Evolutionary conservation across 64 coral and sea anemone species (phyloP).

Genomic region (Catalaphyllia jardinei): DNA sequence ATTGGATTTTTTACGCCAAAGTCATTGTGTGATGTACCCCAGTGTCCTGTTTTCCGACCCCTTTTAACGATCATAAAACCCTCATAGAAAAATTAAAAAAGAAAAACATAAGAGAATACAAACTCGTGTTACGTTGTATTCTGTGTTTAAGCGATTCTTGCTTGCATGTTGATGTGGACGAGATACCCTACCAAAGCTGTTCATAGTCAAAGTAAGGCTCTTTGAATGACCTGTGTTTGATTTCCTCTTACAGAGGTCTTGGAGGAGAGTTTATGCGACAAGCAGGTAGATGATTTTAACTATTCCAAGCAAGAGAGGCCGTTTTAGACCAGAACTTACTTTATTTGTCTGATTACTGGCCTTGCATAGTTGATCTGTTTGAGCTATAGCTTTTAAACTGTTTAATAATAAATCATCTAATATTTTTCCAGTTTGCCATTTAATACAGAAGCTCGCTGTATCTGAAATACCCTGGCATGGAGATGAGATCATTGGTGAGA

Average conservation of each 20-base stretch:
- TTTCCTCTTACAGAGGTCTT: slow-evolving; percentile 68
- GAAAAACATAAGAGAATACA: too few species aligned
- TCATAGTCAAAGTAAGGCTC: neutral
- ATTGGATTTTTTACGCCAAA: too few species aligned
- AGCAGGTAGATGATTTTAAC: slow-evolving; percentile 49
- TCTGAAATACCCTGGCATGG: slow-evolving; percentile 81
- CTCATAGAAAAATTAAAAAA: too few species aligned
- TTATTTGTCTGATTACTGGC: neutral
- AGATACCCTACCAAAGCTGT: too few species aligned
- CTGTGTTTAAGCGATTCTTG: too few species aligned
- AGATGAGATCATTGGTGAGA: slow-evolving; percentile 73
- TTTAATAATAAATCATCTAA: neutral
- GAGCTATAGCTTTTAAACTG: too few species aligned
- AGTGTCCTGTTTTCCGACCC: too few species aligned
- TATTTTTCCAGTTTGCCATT: slow-evolving; percentile 71
- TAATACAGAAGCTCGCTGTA: slow-evolving; percentile 83
- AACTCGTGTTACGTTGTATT: too few species aligned
- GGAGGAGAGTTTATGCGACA: slow-evolving; percentile 96
- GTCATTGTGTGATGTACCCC: too few species aligned
- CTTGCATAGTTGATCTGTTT: neutral
- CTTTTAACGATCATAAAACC: too few species aligned
- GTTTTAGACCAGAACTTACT: neutral
- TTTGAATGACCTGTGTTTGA: neutral
- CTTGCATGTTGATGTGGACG: too few species aligned
- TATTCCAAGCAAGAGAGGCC: neutral